A percentile compares a stretch with the other conserved stretches of the same genome.
These are phyloP conservation scores for Coregonus clupeaformis DNA, from an alignment of 2,113 vertebrate species.

Conservation along the genomic window DNA sequence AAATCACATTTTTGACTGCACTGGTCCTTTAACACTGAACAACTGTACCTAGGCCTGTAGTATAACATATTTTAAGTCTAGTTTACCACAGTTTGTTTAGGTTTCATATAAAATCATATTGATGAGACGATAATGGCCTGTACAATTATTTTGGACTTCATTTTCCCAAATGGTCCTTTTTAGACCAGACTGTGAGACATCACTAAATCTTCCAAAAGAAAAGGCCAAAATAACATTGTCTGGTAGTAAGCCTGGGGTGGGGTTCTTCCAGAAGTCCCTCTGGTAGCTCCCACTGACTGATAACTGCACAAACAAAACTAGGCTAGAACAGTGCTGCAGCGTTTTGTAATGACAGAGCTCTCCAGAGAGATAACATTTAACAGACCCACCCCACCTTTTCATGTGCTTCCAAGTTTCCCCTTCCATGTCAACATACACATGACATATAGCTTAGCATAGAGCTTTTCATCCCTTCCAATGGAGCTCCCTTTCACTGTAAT, in stretches of 20 bases:
- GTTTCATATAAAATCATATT: no score
- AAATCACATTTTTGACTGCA: no score
- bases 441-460: conserved; percentile 1
- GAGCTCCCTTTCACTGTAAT: not conserved
- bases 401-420: conserved; percentile 36
- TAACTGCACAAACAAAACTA: conserved; percentile 38
- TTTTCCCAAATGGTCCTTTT: not conserved
- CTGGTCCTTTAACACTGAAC: no score
- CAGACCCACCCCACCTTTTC: conserved; percentile 28
- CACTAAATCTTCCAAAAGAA: not conserved
- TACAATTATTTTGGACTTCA: not conserved
- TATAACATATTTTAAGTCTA: no score
- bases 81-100: no score
- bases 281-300: not conserved
- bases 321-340: conserved; percentile 3
- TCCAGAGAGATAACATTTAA: conserved; percentile 32
- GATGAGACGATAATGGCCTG: no score
- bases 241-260: not conserved
- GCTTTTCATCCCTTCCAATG: not conserved
- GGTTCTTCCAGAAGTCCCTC: conserved; percentile 3
- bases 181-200: not conserved
- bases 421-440: conserved; percentile 48
- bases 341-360: conserved; percentile 26
- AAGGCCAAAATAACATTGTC: not conserved
- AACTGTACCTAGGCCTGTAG: no score